Base-by-base conservation (phyloP, 1,140 invertebrate species). In the Cydia strobilella region DNA sequence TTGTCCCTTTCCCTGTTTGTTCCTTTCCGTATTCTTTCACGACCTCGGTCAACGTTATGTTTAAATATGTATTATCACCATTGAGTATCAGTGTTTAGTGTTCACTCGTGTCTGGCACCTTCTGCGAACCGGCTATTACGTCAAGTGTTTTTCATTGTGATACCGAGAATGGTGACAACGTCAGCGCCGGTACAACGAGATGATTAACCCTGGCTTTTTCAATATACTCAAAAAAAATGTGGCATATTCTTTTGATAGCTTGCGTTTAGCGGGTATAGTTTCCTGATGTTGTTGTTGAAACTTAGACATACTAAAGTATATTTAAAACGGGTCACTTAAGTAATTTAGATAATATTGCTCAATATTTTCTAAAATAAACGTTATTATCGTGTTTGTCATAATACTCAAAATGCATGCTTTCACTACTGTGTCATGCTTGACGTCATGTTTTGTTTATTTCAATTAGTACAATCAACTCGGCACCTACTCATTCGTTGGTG, bases 91-190 rank as follows among this genome's bases (percentile, higher is more conserved):
- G 54, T 59, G 20, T 20, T 20, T 59, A 23, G 2, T 23, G 23
- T 59, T 23, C 20, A 59, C 6, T 23, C 9, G 20, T 59, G n/a
- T 12, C 20, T 59, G 20, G 7, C 65, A 42, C n/a, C 0, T 69
- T 69, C 65, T 69, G n/a, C 35, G 65, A 69, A 69, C 15, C 31
- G 12, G 31, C 5, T 35, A 69, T 69, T 42, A 69, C 63, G 63
- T 20, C 63, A 66, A 69, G 65, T 69, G 65, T 69, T 69, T 69
- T 69, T 69, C 65, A 69, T 69, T 69, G 27, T 69, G 27, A 10
- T 69, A 69, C 65, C 65, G 65, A 35, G 65, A 69, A 69, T 35
- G 65, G 42, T 35, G 65, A 35, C 65, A 69, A 20, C 65, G 65
- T 69, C 35, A 69, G 65, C 31, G 65, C 65, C 31, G 1, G 31